A percentile compares a stretch with the other conserved stretches of the same genome.
These are phyloP conservation scores for Pachymerium ferrugineum DNA, from an alignment of 2,888 invertebrate species.

Conservation along the genomic window DNA sequence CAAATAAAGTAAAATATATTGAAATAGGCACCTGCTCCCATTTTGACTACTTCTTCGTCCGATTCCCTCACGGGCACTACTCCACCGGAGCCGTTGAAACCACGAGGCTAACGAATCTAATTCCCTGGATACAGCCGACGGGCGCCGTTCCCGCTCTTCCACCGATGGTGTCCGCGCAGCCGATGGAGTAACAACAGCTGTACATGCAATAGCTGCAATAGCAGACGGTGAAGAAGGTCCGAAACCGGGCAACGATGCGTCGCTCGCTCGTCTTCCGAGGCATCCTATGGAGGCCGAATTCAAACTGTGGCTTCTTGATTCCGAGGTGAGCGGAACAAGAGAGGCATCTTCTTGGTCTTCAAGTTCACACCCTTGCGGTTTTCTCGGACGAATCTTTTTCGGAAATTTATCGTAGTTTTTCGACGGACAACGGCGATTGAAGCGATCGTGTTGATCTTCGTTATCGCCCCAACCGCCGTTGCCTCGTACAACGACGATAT, in stretches of 20 bases:
- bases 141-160: slow-evolving; percentile 10
- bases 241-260: background rate
- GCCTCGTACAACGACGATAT: slow-evolving; percentile 19
- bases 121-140: slow-evolving; percentile 3
- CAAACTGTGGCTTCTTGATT: slow-evolving; percentile 34
- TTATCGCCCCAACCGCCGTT: slow-evolving; percentile 66
- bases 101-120: slow-evolving; percentile 27
- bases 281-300: slow-evolving; percentile 35
- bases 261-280: slow-evolving; percentile 34
- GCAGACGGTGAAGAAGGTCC: background rate
- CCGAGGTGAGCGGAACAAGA: slow-evolving; percentile 29
- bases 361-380: slow-evolving; percentile 33
- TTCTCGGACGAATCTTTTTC: slow-evolving; percentile 39
- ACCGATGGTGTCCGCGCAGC: background rate
- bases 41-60: slow-evolving; percentile 2
- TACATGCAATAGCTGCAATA: slow-evolving; percentile 9
- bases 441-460: slow-evolving; percentile 57
- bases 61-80: background rate
- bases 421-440: slow-evolving; percentile 41
- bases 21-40: background rate
- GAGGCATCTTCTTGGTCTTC: slow-evolving; percentile 35
- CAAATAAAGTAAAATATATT: background rate
- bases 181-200: background rate
- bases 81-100: slow-evolving; percentile 22
- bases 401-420: slow-evolving; percentile 42